Evolutionary conservation across 2,113 vertebrate genomes (phyloP).

Genomic region (Oryzias curvinotus): DNA sequence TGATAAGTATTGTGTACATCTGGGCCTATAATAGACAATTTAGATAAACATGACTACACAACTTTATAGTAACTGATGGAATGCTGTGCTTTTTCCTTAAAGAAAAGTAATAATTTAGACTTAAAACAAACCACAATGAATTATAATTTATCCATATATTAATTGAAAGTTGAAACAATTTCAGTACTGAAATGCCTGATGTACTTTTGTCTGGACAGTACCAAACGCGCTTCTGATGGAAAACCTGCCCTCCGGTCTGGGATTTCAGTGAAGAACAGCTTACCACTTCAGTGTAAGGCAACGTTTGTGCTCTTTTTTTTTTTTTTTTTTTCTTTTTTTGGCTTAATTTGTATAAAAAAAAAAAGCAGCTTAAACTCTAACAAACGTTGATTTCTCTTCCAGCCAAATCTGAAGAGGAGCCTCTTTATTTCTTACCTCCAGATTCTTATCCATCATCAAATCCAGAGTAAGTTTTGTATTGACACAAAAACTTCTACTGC

Average conservation of each 20-base stretch:
- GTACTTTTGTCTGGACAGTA: slow-evolving; percentile 36
- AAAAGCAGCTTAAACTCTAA: background rate
- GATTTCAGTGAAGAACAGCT: slow-evolving; percentile 55
- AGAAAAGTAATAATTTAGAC: too few relatives aligned
- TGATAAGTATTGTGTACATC: too few relatives aligned
- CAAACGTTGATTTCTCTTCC: slow-evolving; percentile 4
- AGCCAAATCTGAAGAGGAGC: slow-evolving; percentile 73
- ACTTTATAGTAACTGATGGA: too few relatives aligned
- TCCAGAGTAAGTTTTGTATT: slow-evolving; percentile 61
- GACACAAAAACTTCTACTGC: background rate
- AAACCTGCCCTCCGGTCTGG: slow-evolving; percentile 48
- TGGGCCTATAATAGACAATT: too few relatives aligned
- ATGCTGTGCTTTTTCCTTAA: too few relatives aligned
- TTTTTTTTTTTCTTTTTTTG: too few relatives aligned
- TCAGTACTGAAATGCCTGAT: background rate
- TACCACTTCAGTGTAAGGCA: slow-evolving; percentile 61
- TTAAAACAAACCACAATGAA: too few relatives aligned
- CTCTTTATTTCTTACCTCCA: slow-evolving; percentile 79
- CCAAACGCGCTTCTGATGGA: slow-evolving; percentile 45
- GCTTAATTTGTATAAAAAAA: background rate
- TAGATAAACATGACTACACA: too few relatives aligned
- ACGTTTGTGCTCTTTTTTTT: too few relatives aligned
- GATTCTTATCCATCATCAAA: slow-evolving; percentile 70
- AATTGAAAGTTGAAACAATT: background rate
- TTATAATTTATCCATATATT: too few relatives aligned